These are phyloP conservation scores for Notiomystis cincta DNA, from an alignment of 2,113 vertebrate genomes.

Conservation along the genomic window DNA sequence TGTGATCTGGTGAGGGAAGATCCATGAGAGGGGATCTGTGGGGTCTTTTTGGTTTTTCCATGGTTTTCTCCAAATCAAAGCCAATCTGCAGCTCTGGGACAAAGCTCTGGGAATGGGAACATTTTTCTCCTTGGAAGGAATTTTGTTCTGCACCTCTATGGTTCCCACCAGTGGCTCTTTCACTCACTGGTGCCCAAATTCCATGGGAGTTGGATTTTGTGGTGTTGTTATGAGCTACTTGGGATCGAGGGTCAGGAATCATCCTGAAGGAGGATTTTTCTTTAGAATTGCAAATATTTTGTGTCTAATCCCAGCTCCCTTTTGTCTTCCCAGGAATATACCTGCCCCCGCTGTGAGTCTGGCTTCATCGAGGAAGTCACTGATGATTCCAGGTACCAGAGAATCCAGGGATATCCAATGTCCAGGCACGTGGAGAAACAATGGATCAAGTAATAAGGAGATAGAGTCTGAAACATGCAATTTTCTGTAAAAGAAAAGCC, in stretches of 20 bases:
- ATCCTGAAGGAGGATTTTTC: not conserved
- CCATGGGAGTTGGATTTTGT: fast-evolving
- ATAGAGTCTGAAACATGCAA: not conserved
- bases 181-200: not conserved
- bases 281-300: not conserved
- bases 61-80: not conserved
- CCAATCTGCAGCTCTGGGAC: not conserved
- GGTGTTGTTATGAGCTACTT: not conserved
- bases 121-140: not conserved
- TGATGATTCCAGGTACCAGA: not conserved
- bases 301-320: not conserved
- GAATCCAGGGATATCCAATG: not conserved
- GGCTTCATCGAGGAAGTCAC: not conserved
- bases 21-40: not conserved
- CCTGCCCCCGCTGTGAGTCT: not conserved
- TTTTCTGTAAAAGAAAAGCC: not conserved
- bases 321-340: not conserved
- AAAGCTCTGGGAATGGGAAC: not conserved
- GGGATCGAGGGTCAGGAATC: not conserved
- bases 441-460: not conserved
- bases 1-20: not conserved
- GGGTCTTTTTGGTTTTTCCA: not conserved
- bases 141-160: fast-evolving
- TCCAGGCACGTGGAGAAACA: not conserved
- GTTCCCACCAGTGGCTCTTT: fast-evolving